Evolutionary conservation across 2,113 vertebrate species (phyloP).

Genomic region (Ceyx cyanopectus): DNA sequence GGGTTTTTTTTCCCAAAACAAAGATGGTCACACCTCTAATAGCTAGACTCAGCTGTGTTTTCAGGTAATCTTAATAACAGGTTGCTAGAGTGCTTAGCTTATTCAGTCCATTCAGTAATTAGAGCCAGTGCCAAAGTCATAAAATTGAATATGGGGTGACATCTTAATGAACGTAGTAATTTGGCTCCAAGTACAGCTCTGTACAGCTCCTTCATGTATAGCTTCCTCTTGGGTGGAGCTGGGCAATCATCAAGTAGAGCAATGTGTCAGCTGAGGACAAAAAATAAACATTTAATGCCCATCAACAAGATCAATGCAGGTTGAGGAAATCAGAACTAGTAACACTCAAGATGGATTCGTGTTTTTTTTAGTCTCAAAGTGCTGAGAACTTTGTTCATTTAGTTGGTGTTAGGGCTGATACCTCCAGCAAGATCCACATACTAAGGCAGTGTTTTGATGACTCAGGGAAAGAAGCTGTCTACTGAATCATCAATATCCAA

Average conservation of each 20-base stretch:
- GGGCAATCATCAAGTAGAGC: not conserved
- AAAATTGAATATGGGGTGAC: not conserved
- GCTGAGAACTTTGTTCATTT: not conserved
- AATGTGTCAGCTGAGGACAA: not conserved
- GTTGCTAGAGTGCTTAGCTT: conserved; percentile 29
- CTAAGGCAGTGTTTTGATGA: not conserved
- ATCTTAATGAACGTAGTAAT: not conserved
- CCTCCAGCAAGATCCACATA: not conserved
- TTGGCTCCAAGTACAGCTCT: not conserved
- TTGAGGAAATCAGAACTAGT: not conserved
- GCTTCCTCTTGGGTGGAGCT: not conserved
- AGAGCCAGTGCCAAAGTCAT: not conserved
- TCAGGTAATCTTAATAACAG: conserved; percentile 43
- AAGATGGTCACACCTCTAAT: conserved; percentile 12
- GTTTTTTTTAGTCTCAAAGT: not conserved
- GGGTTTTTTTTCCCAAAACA: not conserved
- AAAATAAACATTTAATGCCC: not conserved
- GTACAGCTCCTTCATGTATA: not conserved
- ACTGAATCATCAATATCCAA: not conserved
- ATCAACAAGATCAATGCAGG: not conserved
- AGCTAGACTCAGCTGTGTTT: conserved; percentile 16
- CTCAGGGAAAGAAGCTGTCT: not conserved
- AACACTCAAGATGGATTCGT: not conserved
- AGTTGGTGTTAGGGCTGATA: not conserved
- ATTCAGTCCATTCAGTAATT: conserved; percentile 34